Base-by-base conservation (phyloP, 2,797 vertebrate genomes). In the Strix occidentalis region DNA sequence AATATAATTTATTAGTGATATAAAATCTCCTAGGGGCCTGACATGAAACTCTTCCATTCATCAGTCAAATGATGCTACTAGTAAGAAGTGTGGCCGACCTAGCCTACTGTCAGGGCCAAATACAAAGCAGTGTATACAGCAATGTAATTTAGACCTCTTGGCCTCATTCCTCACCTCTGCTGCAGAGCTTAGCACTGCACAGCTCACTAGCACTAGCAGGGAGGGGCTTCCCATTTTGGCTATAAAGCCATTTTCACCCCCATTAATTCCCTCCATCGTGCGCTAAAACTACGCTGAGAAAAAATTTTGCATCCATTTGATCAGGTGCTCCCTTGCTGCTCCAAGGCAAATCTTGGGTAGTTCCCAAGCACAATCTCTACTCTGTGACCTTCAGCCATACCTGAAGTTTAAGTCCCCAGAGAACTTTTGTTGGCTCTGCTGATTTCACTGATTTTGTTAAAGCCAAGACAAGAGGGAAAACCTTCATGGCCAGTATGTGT, bases 91-190 rank as follows among this genome's bases (percentile, higher is more conserved):
- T 37, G 46, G 53, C 71, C 3, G 2, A 41, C 68, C 79, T 43
- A 89, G 39, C 46, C 58, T 85, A n/a, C 68, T 57, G 76, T 48
- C 57, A 69, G 90, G 82, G 63, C 50, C 84, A 66, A 48, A 90
- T 61, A 93, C 92, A 92, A 95, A 76, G 31, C 58, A 51, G 13
- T 6, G n/a, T 31, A 31, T n/a, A 53, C 20, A 87, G 78, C 64
- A 89, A 63, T 10, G 43, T 69, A 87, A 81, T 95, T 96, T 69
- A 95, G 87, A 81, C 75, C 39, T 87, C 88, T 84, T 93, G 78
- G 93, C 86, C 84, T 93, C 68, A 9, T 92, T 94, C 86, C 88
- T 95, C 69, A 79, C 60, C 64, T 90, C 84, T 93, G 56, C 68
- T 78, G 87, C 84, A 91, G 71, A 80, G 60, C 71, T 94, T 60